Base-by-base conservation (phyloP, 2,797 vertebrate species). In the Platalea minor region DNA sequence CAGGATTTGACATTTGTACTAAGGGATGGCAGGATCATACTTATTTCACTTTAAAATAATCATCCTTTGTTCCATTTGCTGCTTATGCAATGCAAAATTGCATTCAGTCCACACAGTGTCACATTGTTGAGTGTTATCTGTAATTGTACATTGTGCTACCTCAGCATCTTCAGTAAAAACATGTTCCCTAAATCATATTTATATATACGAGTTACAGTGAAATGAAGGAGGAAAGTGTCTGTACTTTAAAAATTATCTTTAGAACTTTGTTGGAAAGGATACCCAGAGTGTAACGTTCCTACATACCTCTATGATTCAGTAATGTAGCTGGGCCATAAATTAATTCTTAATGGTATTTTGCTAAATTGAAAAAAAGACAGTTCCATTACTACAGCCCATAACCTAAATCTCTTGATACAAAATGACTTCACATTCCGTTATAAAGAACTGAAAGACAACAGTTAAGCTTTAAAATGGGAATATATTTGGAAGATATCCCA, bases 271-370 rank as follows among this genome's bases (percentile, higher is more conserved):
- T 96, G 91, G 84, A 91, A 93, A 91, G 81, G 54, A 80, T 85
- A 89, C 28, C 37, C 64, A 75, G 57, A 60, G 29, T 92, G 48
- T 88, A 95, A 74, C 0, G 0, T 64, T 85, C 35, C 70, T 64
- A 76, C 83, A 74, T 64, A 82, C 56, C 63, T 93, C 81, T 87
- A n/a, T 89, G 88, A 97, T 82, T 96, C 85, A 93, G 77, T 91
- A 96, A 95, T 20, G 45, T 60, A 94, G 46, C 67, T 74, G 41
- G 60, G 33, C 43, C 79, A 89, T 97, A 95, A 96, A 97, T 97
- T 97, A 97, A 88, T 94, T 91, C 88, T 85, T 95, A 96, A 96
- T 94, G 88, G 91, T 91, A 95, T 95, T 97, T 96, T 95, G 56
- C 88, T 95, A 96, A 94, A 96, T 95, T 93, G 94, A 82, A 97